Evolutionary conservation across 2,888 invertebrate species (phyloP).

Genomic region (Apamea monoglypha): DNA sequence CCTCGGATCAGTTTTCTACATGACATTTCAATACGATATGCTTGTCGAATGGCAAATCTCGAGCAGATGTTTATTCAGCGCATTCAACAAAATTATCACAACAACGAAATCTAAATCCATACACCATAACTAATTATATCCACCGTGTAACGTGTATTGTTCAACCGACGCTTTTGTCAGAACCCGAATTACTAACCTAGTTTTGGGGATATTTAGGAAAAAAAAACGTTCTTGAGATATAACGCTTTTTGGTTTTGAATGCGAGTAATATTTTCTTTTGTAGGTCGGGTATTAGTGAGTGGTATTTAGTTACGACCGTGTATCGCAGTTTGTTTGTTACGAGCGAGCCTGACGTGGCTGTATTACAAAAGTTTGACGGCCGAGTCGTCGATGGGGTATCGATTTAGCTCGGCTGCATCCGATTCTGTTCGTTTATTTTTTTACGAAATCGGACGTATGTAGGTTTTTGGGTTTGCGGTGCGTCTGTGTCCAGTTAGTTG

Average conservation of each 20-base stretch:
- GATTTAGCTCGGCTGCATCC: slow-evolving; percentile 83
- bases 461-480: slow-evolving; percentile 89
- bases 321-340: slow-evolving; percentile 61
- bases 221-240: slow-evolving; percentile 84
- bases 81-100: slow-evolving; percentile 88
- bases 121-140: slow-evolving; percentile 90
- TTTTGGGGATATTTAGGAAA: slow-evolving; percentile 87
- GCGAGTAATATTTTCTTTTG: slow-evolving; percentile 86
- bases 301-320: slow-evolving; percentile 79
- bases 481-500: slow-evolving; percentile 79
- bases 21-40: slow-evolving; percentile 87
- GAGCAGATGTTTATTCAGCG: slow-evolving; percentile 87
- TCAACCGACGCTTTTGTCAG: slow-evolving; percentile 80
- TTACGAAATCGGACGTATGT: slow-evolving; percentile 84
- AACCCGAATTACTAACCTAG: slow-evolving; percentile 89
- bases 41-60: slow-evolving; percentile 85
- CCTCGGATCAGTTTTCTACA: slow-evolving; percentile 87
- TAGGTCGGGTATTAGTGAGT: slow-evolving; percentile 80
- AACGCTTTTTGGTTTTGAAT: slow-evolving; percentile 88
- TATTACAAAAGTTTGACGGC: slow-evolving; percentile 88
- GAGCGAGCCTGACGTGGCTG: slow-evolving; percentile 68
- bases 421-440: slow-evolving; percentile 85
- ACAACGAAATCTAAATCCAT: slow-evolving; percentile 90
- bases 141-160: slow-evolving; percentile 86
- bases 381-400: slow-evolving; percentile 81